Base-by-base conservation (phyloP, 2,113 vertebrate genomes). In the Dicaeum eximium region DNA sequence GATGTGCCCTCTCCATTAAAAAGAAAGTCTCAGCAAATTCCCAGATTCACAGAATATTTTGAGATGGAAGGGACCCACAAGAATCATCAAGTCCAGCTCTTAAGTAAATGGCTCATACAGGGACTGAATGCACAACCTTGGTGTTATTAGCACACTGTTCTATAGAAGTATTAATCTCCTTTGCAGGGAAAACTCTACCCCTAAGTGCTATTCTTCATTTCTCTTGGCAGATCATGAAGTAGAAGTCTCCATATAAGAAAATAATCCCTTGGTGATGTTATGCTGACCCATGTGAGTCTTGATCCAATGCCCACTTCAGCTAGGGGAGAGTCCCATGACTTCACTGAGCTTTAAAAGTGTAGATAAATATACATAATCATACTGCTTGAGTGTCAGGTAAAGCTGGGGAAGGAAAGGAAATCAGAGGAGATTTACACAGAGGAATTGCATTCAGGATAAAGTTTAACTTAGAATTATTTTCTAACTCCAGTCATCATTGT, bases 131-230 rank as follows among this genome's bases (percentile, higher is more conserved):
- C 37, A 53, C 27, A 60, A 37, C 45, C 12, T 60, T 33, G 38
- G 45, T 37, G 38, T 33, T 45, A 69, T 61, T 53, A 86, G 5
- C 54, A 69, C 22, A 12, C 16, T 19, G 8, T 37, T 61, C 33
- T n/a, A 0, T 10, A n/a, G 56, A 71, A 65, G 42, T 37, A 56
- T 88, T 90, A 80, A 86, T 80, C 66, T 73, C 11, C 51, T 80
- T 58, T 70, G 14, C 4, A 7, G 24, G 11, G 40, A 78, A 42
- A 58, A 47, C n/a, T 92, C 83, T 71, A 65, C 54, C 50, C 44
- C 6, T 80, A 92, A 93, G 37, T 96, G 67, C 75, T 78, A 86
- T 93, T 94, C 88, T 84, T 96, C 92, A 94, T 15, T 80, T 81
- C 28, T 72, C 9, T 80, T 88, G 72, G 25, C 86, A 95, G 56